A percentile compares a stretch with the other conserved stretches of the same genome.
Conservation (phyloP, 2,113 vertebrate species). For the Ophiodon elongatus region DNA sequence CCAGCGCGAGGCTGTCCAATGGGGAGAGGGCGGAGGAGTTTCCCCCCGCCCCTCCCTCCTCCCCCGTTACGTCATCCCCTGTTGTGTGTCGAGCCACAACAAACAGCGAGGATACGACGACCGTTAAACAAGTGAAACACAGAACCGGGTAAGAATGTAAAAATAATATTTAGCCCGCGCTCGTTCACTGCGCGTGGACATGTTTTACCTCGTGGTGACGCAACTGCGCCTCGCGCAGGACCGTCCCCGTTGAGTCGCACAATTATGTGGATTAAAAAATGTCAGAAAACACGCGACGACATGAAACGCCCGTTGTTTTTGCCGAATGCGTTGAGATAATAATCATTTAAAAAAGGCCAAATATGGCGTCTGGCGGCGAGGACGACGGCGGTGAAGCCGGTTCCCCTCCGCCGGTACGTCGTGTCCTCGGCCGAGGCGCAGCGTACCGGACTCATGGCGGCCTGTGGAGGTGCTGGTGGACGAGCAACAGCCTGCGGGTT, state of each 20-base stretch:
- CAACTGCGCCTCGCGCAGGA: background rate
- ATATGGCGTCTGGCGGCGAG: rapidly evolving
- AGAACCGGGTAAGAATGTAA: constrained; percentile 42
- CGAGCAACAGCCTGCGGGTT: too few relatives aligned
- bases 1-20: constrained; percentile 53
- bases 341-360: rapidly evolving
- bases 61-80: background rate
- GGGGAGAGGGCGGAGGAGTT: constrained; percentile 36
- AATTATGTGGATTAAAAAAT: background rate
- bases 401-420: constrained; percentile 11
- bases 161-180: background rate
- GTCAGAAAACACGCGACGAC: too few relatives aligned
- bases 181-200: background rate
- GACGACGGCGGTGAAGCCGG: rapidly evolving
- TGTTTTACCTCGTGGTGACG: background rate
- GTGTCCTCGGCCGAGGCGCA: constrained; percentile 39
- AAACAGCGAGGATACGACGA: constrained; percentile 17
- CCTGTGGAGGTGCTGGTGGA: constrained; percentile 9
- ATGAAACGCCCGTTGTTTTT: too few relatives aligned
- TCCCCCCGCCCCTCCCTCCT: too few relatives aligned
- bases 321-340: rapidly evolving
- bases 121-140: constrained; percentile 39
- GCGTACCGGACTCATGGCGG: constrained; percentile 43
- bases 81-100: constrained; percentile 1
- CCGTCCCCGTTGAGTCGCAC: too few relatives aligned